Evolutionary conservation across 2,113 vertebrate genomes (phyloP), one percentile per base, ranked within the genome.

Genomic region (Heterotis niloticus): DNA sequence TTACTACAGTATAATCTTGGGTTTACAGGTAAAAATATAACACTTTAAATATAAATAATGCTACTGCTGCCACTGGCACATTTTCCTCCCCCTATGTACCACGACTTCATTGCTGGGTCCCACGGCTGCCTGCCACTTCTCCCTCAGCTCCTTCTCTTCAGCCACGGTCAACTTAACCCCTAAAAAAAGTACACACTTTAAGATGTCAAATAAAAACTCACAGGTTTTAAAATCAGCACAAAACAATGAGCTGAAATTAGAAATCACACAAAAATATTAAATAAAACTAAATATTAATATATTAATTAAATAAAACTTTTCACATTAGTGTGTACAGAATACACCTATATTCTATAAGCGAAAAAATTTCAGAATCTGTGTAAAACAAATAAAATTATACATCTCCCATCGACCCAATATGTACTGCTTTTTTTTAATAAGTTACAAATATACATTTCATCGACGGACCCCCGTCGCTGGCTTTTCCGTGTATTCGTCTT

Each of bases 61-160:
- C 28, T 34, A 62, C 5, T 20, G 57, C 34, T 28, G 1, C 28
- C 17, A 54, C 66, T 7, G 34, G 34, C 34, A 7, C 34, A 2
- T 44, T 44, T 44, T 44, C 34, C 34, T 70, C 68, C 5, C 12
- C 26, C 60, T 69, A 78, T 94, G 81, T 91, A 99, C 97, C 79
- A 96, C 92, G 82, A 98, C 92, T 90, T 98, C 94, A 80, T 95
- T 96, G 87, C 92, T 93, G 0, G 89, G 87, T 17, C 96, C 95
- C 84, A 98, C 92, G 86, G 94, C 91, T 73, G 87, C 91, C 86
- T 94, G 93, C 98, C 97, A 98, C 80, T 95, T 98, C 80, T 87
- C 88, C 86, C 90, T 87, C 0, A 89, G 75, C 68, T 91, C 89
- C 56, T 92, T 89, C 69, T 88, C 89, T 75, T 92, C 89, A 29